phyloP scores from a whole-genome alignment of 2,888 invertebrate species.

The Ornithoptera priamus region DNA sequence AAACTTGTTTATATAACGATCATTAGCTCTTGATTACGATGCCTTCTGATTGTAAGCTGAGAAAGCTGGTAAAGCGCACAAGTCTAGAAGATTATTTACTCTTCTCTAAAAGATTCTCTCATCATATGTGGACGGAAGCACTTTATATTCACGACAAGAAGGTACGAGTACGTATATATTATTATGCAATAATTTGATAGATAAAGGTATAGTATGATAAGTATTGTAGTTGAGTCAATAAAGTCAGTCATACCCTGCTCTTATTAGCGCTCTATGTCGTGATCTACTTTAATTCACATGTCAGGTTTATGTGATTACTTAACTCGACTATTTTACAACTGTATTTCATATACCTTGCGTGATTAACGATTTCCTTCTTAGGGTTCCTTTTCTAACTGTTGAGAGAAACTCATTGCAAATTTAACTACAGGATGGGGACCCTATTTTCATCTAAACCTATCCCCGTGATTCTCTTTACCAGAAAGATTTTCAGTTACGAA shows the following conservation, averaged over 20 bases:
- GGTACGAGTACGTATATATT: slow-evolving; percentile 7
- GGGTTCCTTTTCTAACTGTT: no score
- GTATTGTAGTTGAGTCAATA: slow-evolving; percentile 30
- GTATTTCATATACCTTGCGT: slow-evolving; percentile 22
- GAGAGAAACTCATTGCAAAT: no score
- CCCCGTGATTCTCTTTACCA: no score
- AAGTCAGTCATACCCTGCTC: slow-evolving; percentile 32
- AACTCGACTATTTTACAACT: slow-evolving; percentile 26
- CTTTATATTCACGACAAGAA: not conserved
- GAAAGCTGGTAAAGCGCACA: no score
- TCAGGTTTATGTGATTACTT: slow-evolving; percentile 38
- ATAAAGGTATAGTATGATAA: not conserved
- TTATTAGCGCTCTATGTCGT: slow-evolving; percentile 63
- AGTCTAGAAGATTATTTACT: no score
- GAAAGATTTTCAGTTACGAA: no score
- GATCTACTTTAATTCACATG: slow-evolving; percentile 61
- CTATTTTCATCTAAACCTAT: no score
- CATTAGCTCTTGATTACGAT: no score
- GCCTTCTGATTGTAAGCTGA: no score
- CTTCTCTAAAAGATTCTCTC: no score
- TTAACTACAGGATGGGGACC: no score
- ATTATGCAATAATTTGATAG: slow-evolving; percentile 4
- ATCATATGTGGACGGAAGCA: not conserved
- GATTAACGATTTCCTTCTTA: not conserved
- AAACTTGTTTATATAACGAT: no score